Conservation (phyloP, 2,888 invertebrate species). For the Perizoma flavofasciatum region DNA sequence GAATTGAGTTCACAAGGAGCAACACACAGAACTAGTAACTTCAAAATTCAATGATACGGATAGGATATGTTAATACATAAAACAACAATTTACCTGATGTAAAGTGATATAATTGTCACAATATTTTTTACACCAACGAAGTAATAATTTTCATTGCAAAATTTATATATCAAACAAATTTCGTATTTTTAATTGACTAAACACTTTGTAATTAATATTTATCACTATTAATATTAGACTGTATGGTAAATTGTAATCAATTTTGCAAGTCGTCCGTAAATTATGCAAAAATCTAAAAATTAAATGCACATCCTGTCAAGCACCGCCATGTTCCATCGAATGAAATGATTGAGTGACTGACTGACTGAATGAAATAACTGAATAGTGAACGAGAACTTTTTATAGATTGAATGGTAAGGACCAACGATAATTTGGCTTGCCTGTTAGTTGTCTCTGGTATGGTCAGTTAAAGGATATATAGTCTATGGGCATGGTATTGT, state of each 20-base stretch:
- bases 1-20: slow-evolving; percentile 37
- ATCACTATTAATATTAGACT: slow-evolving; percentile 48
- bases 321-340: slow-evolving; percentile 80
- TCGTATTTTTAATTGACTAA: slow-evolving; percentile 44
- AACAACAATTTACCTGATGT: slow-evolving; percentile 75
- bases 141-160: slow-evolving; percentile 81
- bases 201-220: slow-evolving; percentile 45
- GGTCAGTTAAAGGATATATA: no score
- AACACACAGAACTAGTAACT: slow-evolving; percentile 30
- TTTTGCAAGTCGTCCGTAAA: slow-evolving; percentile 59
- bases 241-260: slow-evolving; percentile 46
- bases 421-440: background rate
- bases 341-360: slow-evolving; percentile 22
- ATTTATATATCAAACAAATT: slow-evolving; percentile 49
- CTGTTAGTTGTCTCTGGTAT: slow-evolving; percentile 4
- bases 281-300: slow-evolving; percentile 71
- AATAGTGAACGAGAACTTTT: background rate
- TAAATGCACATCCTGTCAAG: slow-evolving; percentile 79
- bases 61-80: slow-evolving; percentile 40
- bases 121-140: slow-evolving; percentile 83
- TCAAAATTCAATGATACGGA: slow-evolving; percentile 25
- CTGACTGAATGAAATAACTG: slow-evolving; percentile 31
- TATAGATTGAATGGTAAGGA: background rate
- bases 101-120: slow-evolving; percentile 77
- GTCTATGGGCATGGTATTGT: no score